phyloP scores from a whole-genome alignment of 2,797 vertebrate species.

The Todus mexicanus region DNA sequence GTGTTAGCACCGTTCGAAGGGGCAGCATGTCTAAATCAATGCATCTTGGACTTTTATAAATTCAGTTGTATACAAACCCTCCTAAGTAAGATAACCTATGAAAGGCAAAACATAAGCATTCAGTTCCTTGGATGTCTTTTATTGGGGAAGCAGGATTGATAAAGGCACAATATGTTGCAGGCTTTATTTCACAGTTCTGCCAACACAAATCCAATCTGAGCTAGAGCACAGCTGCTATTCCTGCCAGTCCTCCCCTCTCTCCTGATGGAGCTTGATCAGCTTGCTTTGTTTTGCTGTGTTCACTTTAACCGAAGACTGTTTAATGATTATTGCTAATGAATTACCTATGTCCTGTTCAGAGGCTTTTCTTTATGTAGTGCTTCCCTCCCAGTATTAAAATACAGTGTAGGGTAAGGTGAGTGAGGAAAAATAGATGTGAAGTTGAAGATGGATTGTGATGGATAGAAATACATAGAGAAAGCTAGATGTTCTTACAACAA shows the following conservation, averaged over 20 bases:
- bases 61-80: conserved; percentile 1
- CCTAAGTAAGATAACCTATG: not conserved
- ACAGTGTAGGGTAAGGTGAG: not conserved
- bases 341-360: conserved; percentile 6
- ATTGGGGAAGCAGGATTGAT: conserved; percentile 46
- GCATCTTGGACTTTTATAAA: not conserved
- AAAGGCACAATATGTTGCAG: conserved; percentile 59
- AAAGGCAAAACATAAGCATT: conserved; percentile 43
- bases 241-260: conserved; percentile 22
- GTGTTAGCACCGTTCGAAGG: not conserved
- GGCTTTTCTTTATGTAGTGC: not conserved
- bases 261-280: conserved; percentile 47
- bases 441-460: conserved; percentile 48
- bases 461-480: conserved; percentile 62
- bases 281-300: conserved; percentile 57
- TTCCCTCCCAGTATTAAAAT: not conserved
- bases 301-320: not conserved
- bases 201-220: conserved; percentile 59
- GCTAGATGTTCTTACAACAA: conserved; percentile 74
- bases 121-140: conserved; percentile 23
- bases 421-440: conserved; percentile 1
- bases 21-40: not conserved
- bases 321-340: conserved; percentile 22
- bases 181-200: conserved; percentile 66
- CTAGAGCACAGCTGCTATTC: conserved; percentile 62